Evolutionary conservation across 2,797 vertebrate species (phyloP), one percentile per base, ranked within the genome.

Genomic region (Chelonia mydas): DNA sequence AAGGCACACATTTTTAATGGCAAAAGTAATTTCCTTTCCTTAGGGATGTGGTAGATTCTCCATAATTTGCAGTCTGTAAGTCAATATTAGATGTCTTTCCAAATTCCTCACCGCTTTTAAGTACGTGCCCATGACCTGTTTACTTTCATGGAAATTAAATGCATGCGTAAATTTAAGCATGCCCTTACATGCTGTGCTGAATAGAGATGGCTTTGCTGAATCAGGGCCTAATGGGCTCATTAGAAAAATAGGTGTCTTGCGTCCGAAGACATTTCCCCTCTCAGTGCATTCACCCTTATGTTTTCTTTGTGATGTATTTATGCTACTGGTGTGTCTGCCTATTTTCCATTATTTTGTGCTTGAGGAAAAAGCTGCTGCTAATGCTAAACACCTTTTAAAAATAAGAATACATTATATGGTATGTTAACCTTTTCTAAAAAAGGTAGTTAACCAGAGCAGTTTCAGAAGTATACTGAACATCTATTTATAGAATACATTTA

Each of bases 401-500:
- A 50, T n/a, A 77, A 59, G 54, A 83, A 84, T 37, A 47, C 2
- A 17, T 80, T 95, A 88, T 92, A 86, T 2, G 2, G 49, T 27
- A 2, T 45, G 41, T 87, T 65, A 83, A 8, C 25, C 47, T 45
- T 93, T 9, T 41, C 87, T 90, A 74, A 33, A 86, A 86, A 92
- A 92, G 78, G 3, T 31, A 5, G 82, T 94, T 86, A 84, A 82
- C 31, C 88, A 65, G 88, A 59, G 6, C 10, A 86, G 47, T 25
- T 85, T 93, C 88, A 51, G 94, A 91, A 3, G 68, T 79, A 81
- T 88, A 93, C 93, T 41, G 85, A 65, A 85, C 55, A 72, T 9
- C 11, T 89, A 28, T 82, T 96, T 90, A 83, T 78, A 91, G 37
- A 37, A 55, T 76, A 80, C 77, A 23, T n/a, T 6, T 87, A 91